Percentiles rank a stretch among this genome's conserved stretches.
Evolutionary conservation across 1,140 invertebrate species (phyloP).

Genomic region (Brachionus asplanchnoidis): DNA sequence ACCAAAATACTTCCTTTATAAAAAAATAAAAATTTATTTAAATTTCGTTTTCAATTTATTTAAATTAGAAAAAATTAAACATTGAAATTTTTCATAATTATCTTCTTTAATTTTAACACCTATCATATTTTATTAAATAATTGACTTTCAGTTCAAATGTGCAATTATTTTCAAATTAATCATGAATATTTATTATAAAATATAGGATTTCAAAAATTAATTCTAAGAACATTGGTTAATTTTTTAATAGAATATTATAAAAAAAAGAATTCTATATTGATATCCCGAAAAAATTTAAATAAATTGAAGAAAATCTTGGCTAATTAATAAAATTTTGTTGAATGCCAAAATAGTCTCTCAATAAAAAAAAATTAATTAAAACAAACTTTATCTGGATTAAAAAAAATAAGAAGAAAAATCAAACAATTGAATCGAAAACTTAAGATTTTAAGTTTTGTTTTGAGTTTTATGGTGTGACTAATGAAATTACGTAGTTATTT

Average conservation of each 20-base stretch:
- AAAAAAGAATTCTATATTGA: no score
- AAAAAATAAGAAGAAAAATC: no score
- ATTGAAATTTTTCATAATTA: background rate
- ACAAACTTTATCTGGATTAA: no score
- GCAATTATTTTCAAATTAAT: background rate
- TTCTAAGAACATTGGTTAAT: background rate
- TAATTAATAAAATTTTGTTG: no score
- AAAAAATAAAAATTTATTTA: background rate
- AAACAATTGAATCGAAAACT: background rate
- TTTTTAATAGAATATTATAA: no score
- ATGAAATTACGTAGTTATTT: background rate
- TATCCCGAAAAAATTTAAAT: no score
- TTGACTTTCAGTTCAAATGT: background rate
- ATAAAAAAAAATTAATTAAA: no score
- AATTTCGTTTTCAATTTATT: background rate
- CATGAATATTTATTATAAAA: background rate
- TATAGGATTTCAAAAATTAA: background rate
- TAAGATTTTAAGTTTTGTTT: no score
- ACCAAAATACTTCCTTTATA: background rate
- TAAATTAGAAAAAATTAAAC: background rate
- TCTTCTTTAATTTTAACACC: background rate
- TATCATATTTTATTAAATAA: background rate
- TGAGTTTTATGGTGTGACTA: background rate
- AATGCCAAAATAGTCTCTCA: no score
- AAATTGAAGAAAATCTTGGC: no score